A percentile compares a stretch with the other conserved stretches of the same genome.
Evolutionary conservation across 2,797 vertebrate species (phyloP).

Genomic region (Crocodylus rhombifer): DNA sequence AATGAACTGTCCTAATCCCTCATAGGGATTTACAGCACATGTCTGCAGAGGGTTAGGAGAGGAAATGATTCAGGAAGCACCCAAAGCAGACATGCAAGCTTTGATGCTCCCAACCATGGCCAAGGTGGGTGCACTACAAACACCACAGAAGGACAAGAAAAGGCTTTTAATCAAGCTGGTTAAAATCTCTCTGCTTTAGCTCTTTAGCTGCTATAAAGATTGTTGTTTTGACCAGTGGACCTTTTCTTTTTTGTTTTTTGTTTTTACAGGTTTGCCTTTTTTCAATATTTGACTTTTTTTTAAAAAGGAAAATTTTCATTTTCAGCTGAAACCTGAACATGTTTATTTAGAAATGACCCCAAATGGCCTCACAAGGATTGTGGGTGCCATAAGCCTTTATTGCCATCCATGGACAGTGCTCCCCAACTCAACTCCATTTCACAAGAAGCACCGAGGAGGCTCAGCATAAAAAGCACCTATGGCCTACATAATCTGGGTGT

Average conservation of each 20-base stretch:
- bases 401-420: constrained; percentile 19
- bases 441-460: not conserved
- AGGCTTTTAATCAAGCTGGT: not conserved
- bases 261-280: no score
- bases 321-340: constrained; percentile 25
- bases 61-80: not conserved
- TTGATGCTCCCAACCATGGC: no score
- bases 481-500: not conserved
- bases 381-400: not conserved
- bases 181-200: not conserved
- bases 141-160: not conserved
- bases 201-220: constrained; percentile 3
- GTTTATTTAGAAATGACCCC: constrained; percentile 22
- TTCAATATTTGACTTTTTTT: not conserved
- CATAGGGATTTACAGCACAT: not conserved
- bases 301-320: not conserved
- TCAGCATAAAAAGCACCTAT: constrained; percentile 5
- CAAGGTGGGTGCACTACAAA: not conserved
- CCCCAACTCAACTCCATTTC: constrained; percentile 11
- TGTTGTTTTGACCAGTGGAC: not conserved
- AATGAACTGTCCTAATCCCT: not conserved
- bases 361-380: constrained; percentile 15
- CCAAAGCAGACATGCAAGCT: no score
- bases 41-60: not conserved
- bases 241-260: not conserved